phyloP scores from a whole-genome alignment of 2,113 vertebrate genomes.

The Sinocyclocheilus grahami region DNA sequence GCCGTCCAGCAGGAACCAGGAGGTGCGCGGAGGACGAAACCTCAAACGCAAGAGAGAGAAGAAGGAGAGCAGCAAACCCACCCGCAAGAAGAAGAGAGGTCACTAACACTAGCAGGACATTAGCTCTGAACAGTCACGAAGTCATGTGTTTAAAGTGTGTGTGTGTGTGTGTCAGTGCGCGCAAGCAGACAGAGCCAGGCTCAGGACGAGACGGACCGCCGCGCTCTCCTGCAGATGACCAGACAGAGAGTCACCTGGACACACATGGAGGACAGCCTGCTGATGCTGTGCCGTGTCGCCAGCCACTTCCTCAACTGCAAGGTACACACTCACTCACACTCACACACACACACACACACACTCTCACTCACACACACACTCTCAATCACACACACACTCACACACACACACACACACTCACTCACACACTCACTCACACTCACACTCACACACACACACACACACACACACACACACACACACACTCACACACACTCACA shows the following conservation, averaged over 20 bases:
- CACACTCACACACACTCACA: too few relatives aligned
- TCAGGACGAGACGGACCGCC: constrained; percentile 88
- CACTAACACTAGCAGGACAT: not conserved
- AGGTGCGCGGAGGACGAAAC: constrained; percentile 77
- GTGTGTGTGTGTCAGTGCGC: constrained; percentile 18
- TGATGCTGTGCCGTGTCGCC: constrained; percentile 92
- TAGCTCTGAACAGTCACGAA: not conserved
- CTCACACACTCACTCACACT: too few relatives aligned
- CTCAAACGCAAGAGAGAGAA: constrained; percentile 79
- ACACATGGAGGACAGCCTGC: constrained; percentile 87
- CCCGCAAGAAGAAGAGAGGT: constrained; percentile 74
- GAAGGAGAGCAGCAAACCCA: constrained; percentile 67
- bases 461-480: too few relatives aligned
- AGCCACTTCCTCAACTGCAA: constrained; percentile 90
- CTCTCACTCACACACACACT: too few relatives aligned
- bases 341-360: too few relatives aligned
- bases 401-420: too few relatives aligned
- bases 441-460: too few relatives aligned
- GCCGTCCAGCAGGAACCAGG: constrained; percentile 67
- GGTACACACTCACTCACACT: constrained; percentile 65
- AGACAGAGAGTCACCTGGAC: constrained; percentile 90
- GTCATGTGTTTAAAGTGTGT: not conserved
- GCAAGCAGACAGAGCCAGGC: constrained; percentile 66
- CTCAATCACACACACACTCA: too few relatives aligned
- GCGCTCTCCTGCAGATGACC: constrained; percentile 89